Percentiles rank a stretch among this genome's conserved stretches.
These are phyloP conservation scores for Scomber japonicus DNA, from an alignment of 2,113 vertebrate genomes.

Conservation along the genomic window DNA sequence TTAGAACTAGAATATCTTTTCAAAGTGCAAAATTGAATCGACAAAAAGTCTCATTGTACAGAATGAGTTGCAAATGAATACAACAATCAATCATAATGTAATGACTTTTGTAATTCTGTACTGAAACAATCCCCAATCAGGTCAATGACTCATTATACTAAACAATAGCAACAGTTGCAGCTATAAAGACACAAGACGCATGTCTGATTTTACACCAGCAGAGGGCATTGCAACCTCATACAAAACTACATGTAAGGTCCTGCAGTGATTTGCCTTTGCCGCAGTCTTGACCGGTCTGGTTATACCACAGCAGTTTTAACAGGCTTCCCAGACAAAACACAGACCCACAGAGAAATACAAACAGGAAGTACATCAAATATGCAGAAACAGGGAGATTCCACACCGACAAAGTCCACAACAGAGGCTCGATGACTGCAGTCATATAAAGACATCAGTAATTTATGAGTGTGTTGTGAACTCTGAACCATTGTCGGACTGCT, in stretches of 20 bases:
- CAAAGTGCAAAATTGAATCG: not conserved
- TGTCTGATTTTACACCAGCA: conserved; percentile 67
- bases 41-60: not conserved
- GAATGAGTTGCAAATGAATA: not conserved
- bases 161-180: not conserved
- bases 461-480: not conserved
- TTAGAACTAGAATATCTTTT: too few species aligned
- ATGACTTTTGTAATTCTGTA: not conserved
- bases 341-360: conserved; percentile 12
- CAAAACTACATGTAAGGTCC: conserved; percentile 37
- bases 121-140: not conserved
- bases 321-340: conserved; percentile 46
- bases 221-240: conserved; percentile 67
- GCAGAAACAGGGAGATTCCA: conserved; percentile 57
- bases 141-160: not conserved
- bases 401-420: not conserved
- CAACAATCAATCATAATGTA: not conserved
- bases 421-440: not conserved
- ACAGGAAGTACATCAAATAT: conserved; percentile 71
- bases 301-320: conserved; percentile 44
- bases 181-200: conserved; percentile 15
- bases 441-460: not conserved
- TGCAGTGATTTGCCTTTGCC: conserved; percentile 76
- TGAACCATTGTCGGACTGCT: not conserved
- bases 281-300: conserved; percentile 73